Evolutionary conservation across 2,888 invertebrate genomes (phyloP), one percentile per base, ranked within the genome.

Genomic region (Leucophenga maculata): DNA sequence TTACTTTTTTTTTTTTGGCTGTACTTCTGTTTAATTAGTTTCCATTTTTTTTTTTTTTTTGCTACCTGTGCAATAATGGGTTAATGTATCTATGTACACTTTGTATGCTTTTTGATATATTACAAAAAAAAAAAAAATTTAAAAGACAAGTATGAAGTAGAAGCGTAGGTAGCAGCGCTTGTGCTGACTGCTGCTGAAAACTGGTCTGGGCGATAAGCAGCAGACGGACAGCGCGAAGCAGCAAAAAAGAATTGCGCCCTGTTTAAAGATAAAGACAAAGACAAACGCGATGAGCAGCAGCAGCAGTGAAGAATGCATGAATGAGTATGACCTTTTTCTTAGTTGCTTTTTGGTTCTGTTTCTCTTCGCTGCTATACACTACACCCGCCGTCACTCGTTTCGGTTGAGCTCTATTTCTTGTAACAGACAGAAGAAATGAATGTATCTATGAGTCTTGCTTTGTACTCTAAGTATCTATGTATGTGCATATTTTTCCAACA

Each of bases 291-390:
- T 8, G 26, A 26, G 26, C 11, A 57, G 4, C 26, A 57, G 54
- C 54, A 57, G 31, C 55, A 22, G 55, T 13, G 26, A 48, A 22
- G 62, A 64, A 64, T 64, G 62, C 62, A 64, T 64, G 62, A 64
- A 64, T 64, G 62, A 64, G 62, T 64, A 59, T 69, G 69, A 69
- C 69, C 69, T 69, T 69, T 69, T 69, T 69, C 54, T 68, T 31
- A 13, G 32, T 67, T 59, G 55, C 11, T 57, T 13, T 31, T n/a
- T 18, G 6, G 13, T 57, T 39, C n/a, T 57, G 14, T n/a, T 14
- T 26, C 22, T 2, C 11, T 26, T 31, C 39, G 3, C 44, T 60
- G 1, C 18, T 26, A 26, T 26, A 4, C 26, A 26, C 3, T 13
- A 50, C 50, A 13, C 22, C 22, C 20, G 32, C 13, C 39, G 67